Base-by-base conservation (phyloP, 1,140 invertebrate species). In the Cydia amplana region DNA sequence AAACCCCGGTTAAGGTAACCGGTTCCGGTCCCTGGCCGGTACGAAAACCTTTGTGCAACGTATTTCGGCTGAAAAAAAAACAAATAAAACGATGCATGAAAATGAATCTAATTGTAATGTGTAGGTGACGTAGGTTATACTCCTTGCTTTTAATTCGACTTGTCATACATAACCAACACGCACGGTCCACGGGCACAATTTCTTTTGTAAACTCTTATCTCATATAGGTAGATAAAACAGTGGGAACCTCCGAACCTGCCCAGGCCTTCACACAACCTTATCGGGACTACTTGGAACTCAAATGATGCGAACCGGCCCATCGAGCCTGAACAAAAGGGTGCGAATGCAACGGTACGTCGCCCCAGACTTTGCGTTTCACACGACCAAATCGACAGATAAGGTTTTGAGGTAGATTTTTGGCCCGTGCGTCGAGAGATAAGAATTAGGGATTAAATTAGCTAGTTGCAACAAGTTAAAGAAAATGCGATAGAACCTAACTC, bases 301-400 rank as follows among this genome's bases (percentile, higher is more conserved):
- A 67, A 67, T 36, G 20, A 16, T 36, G 64, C 28, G 32, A 40
- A 70, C 32, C 36, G 65, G 25, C 14, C 65, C 12, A 40, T 70
- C 65, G 65, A 40, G 14, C 32, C 32, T 40, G 65, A 23, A 70
- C 65, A 70, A 70, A 70, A 43, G 32, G 65, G 36, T 70, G 65
- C 65, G 65, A 70, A 70, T 70, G 65, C 36, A 70, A 70, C 32
- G 65, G 65, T 20, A n/a, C n/a, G n/a, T 64, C 63, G 12, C 6
- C 28, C 32, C 64, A 67, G 65, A 36, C 28, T 70, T 70, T 36
- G 36, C n/a, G 65, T 70, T 70, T 70, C 28, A 70, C 65, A 70
- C 65, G 65, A 32, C 49, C 4, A 12, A 16, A 49, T 49, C 46
- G 46, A 14, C 46, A 51, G 49, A 60, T 60, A 60, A 60, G 55